Evolutionary conservation across 2,888 invertebrate genomes (phyloP), one percentile per base, ranked within the genome.

Genomic region (Cheiracanthium punctorium): DNA sequence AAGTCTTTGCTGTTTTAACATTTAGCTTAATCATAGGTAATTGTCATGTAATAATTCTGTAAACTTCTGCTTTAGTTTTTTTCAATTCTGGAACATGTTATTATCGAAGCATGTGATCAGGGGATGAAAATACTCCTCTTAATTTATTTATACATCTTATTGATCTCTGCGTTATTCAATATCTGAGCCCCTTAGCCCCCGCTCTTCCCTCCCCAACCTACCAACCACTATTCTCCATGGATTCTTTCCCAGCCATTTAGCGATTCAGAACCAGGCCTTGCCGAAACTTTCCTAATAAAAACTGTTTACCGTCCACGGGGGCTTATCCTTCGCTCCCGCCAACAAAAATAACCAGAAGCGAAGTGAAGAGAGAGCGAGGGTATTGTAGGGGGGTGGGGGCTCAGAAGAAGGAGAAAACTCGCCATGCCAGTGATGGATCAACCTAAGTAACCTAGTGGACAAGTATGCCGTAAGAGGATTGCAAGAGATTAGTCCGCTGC

Each of bases 391-490:
- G 17, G 28, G 41, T 28, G 28, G 28, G 71, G 37, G 43, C 43
- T 0, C 28, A 28, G 43, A 17, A 17, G n/a, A 58, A 17, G 17
- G 14, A 67, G 30, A 67, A 48, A 48, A 48, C 43, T 24, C 24
- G 58, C 58, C 58, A 58, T 58, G 58, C 58, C 24, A 69, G 69
- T 69, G 69, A 69, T 41, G 71, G 65, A 80, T 72, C 43, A 65
- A 72, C 58, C 72, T 80, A 80, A 80, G 72, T 80, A 72, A 80
- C 72, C 72, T 37, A 65, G 72, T 80, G 72, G 80, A 80, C 80
- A 80, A 73, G 72, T 52, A 72, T 65, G 58, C 65, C 65, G 37
- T 80, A 80, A 80, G 80, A 80, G 80, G 80, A 80, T 80, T 80
- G 64, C 43, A 4, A 64, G 65, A 72, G 80, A 80, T 80, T 80